Evolutionary conservation across 2,888 invertebrate species (phyloP).

Genomic region (Melinaea menophilus): DNA sequence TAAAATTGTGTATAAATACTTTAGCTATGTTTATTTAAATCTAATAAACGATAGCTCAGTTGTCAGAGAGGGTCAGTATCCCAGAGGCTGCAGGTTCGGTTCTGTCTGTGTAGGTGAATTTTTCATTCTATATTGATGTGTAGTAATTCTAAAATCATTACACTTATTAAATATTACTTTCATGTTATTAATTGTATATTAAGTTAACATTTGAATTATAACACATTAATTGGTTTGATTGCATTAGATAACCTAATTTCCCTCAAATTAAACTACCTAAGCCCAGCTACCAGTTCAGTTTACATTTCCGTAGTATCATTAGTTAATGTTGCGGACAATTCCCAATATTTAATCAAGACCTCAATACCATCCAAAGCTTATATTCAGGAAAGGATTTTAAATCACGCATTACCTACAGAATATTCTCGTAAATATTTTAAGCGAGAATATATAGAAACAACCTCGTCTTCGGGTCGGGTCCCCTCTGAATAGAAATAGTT

Average conservation of each 20-base stretch:
- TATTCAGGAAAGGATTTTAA: conserved; percentile 1
- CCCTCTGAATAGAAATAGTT: conserved; percentile 71
- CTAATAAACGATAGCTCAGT: too few species aligned
- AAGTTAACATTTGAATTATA: background rate
- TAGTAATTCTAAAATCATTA: too few species aligned
- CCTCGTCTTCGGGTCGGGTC: conserved; percentile 52
- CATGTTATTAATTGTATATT: too few species aligned
- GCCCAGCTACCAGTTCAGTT: conserved; percentile 42
- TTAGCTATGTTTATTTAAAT: too few species aligned
- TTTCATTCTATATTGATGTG: too few species aligned
- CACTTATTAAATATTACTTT: too few species aligned
- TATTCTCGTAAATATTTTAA: too few species aligned
- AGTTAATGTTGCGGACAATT: conserved; percentile 40
- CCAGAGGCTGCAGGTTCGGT: too few species aligned
- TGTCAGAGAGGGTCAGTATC: too few species aligned
- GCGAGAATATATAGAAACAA: conserved; percentile 21
- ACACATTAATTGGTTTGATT: background rate
- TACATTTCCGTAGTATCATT: conserved; percentile 46
- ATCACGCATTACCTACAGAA: conserved; percentile 8
- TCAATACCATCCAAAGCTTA: conserved; percentile 24
- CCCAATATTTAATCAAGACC: conserved; percentile 37
- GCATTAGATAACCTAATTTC: background rate
- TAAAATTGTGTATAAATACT: too few species aligned
- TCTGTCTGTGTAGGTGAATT: too few species aligned
- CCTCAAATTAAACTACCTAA: too few species aligned